Evolutionary conservation across 30 jellyfish, hydroid and myxozoan genomes (phyloP).

Genomic region (Aurelia aurita complex sp. Pacific): DNA sequence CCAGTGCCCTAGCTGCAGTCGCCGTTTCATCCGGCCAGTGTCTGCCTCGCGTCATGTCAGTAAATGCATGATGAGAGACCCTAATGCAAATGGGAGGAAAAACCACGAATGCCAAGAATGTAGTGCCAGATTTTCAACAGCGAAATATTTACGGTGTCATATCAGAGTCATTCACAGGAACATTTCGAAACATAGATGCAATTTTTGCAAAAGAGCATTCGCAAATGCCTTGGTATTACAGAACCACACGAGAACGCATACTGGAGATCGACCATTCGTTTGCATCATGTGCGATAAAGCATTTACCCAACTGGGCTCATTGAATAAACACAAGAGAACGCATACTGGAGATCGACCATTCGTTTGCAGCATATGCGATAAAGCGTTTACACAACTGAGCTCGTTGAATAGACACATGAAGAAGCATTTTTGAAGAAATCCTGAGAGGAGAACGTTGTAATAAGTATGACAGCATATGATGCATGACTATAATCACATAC

Average conservation of each 20-base stretch:
- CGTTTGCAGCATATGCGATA: no score
- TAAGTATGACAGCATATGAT: no score
- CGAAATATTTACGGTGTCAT: slow-evolving; percentile 44
- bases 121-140: slow-evolving; percentile 14
- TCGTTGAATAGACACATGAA: no score
- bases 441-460: no score
- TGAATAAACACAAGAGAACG: slow-evolving; percentile 7
- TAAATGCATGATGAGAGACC: neutral
- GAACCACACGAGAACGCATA: slow-evolving; percentile 27
- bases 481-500: no score
- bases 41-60: neutral
- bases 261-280: slow-evolving; percentile 16
- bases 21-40: neutral
- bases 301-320: slow-evolving; percentile 55
- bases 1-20: neutral
- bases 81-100: neutral
- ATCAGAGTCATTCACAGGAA: slow-evolving; percentile 39
- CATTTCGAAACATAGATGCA: slow-evolving; percentile 31
- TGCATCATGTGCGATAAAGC: slow-evolving; percentile 36
- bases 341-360: no score
- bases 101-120: slow-evolving; percentile 43
- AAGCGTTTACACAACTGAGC: no score
- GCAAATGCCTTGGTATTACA: slow-evolving; percentile 37
- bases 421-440: no score
- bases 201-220: slow-evolving; percentile 46